A percentile compares a stretch with the other conserved stretches of the same genome.
phyloP scores from a whole-genome alignment of 2,888 invertebrate species.

The Drosophila monieri region DNA sequence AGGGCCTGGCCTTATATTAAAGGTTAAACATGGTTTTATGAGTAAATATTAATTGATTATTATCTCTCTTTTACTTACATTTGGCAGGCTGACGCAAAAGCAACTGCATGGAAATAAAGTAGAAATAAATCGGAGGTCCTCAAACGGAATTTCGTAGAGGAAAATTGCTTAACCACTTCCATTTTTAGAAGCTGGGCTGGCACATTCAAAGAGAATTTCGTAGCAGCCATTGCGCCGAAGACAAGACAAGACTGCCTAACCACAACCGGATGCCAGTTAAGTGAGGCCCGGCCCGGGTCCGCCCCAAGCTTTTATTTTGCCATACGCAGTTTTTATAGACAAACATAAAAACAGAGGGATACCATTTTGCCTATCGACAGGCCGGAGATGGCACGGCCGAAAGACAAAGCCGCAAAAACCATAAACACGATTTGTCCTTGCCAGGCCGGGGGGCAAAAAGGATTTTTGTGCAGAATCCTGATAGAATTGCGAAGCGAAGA shows the following conservation, averaged over 20 bases:
- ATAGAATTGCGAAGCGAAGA: conserved; percentile 20
- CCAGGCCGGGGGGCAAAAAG: conserved; percentile 10
- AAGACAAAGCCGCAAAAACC: conserved; percentile 67
- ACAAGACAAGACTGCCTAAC: conserved; percentile 34
- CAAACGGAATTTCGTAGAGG: conserved; percentile 23
- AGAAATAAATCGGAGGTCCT: conserved; percentile 13
- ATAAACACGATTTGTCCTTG: conserved; percentile 50
- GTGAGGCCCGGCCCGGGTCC: conserved; percentile 29
- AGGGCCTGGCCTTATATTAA: conserved; percentile 18
- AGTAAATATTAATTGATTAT: conserved; percentile 18
- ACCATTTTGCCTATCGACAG: conserved; percentile 56
- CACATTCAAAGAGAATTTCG: conserved; percentile 23
- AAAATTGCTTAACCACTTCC: conserved; percentile 24
- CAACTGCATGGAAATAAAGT: conserved; percentile 32
- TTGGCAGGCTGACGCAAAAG: conserved; percentile 10
- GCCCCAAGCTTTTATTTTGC: conserved; percentile 41
- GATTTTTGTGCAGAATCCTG: conserved; percentile 26
- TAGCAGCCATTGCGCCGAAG: conserved; percentile 10
- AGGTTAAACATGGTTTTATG: conserved; percentile 15
- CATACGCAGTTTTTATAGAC: conserved; percentile 60
- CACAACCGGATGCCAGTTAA: conserved; percentile 43
- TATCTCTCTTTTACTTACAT: background rate
- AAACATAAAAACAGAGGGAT: conserved; percentile 55
- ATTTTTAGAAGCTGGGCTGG: conserved; percentile 1
- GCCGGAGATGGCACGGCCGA: conserved; percentile 22